Evolutionary conservation across 2,797 vertebrate genomes (phyloP).

Genomic region (Eleutherodactylus coqui): DNA sequence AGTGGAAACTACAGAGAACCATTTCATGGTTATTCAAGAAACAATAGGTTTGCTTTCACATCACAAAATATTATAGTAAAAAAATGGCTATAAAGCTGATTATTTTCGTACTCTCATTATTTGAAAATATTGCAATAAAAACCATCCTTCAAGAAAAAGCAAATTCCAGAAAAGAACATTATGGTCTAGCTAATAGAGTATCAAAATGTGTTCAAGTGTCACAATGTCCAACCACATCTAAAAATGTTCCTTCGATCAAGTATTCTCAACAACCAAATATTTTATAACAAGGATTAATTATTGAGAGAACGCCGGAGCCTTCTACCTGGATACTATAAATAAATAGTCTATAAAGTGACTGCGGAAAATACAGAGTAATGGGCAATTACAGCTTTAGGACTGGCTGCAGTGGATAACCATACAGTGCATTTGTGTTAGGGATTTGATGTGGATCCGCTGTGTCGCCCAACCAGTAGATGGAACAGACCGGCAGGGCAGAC

Average conservation of each 20-base stretch:
- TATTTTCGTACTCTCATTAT: background rate
- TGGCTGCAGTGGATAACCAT: background rate
- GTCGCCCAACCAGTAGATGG: too few relatives aligned
- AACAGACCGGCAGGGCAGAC: too few relatives aligned
- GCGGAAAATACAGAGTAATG: background rate
- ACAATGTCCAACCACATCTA: background rate
- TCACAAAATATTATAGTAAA: background rate
- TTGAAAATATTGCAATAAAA: background rate
- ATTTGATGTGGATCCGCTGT: too few relatives aligned
- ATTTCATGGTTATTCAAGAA: background rate
- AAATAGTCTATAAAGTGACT: background rate
- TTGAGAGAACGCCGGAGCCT: background rate
- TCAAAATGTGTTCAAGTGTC: background rate
- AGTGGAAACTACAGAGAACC: background rate
- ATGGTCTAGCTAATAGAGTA: background rate
- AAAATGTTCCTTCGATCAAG: background rate
- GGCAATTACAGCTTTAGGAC: background rate
- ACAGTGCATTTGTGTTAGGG: too few relatives aligned
- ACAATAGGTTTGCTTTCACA: background rate
- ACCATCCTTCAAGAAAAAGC: background rate
- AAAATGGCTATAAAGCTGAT: background rate
- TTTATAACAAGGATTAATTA: background rate
- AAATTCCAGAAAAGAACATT: background rate
- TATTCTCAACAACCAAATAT: background rate
- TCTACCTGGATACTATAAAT: conserved; percentile 10